phyloP scores from a whole-genome alignment of 1,140 invertebrate genomes.

The Hycleus cichorii region DNA sequence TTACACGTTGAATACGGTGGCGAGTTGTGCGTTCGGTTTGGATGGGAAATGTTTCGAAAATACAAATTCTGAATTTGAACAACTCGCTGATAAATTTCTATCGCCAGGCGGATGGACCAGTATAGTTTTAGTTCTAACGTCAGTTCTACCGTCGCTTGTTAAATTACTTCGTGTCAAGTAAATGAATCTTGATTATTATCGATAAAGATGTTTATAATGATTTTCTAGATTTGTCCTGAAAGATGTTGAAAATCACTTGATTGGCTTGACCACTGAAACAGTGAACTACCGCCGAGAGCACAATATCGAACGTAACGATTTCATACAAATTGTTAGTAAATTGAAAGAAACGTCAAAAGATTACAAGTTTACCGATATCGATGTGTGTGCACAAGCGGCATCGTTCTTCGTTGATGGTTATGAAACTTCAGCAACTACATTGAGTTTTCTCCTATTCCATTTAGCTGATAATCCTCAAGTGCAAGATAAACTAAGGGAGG shows the following conservation, averaged over 20 bases:
- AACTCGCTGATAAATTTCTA: conserved; percentile 5
- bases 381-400: conserved; percentile 52
- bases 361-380: conserved; percentile 48
- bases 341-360: conserved; percentile 17
- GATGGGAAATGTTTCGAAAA: conserved; percentile 18
- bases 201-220: conserved; percentile 3
- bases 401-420: conserved; percentile 55
- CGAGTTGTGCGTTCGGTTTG: conserved; percentile 18
- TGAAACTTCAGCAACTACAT: conserved; percentile 41
- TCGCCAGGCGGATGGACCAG: not conserved
- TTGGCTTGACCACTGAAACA: conserved; percentile 22
- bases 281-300: conserved; percentile 37
- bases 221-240: conserved; percentile 1
- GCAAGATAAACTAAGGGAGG: conserved; percentile 59
- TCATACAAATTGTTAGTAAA: conserved; percentile 27
- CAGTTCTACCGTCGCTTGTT: not conserved
- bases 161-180: conserved; percentile 1
- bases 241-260: conserved; percentile 20
- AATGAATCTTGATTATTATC: conserved; percentile 2
- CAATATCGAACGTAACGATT: conserved; percentile 35
- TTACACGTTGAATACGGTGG: conserved; percentile 18
- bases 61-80: conserved; percentile 7
- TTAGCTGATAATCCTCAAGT: conserved; percentile 53
- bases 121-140: not conserved
- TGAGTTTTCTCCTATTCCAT: conserved; percentile 43